Base-by-base conservation (phyloP, 2,113 vertebrate species). In the Megatriorchis doriae region DNA sequence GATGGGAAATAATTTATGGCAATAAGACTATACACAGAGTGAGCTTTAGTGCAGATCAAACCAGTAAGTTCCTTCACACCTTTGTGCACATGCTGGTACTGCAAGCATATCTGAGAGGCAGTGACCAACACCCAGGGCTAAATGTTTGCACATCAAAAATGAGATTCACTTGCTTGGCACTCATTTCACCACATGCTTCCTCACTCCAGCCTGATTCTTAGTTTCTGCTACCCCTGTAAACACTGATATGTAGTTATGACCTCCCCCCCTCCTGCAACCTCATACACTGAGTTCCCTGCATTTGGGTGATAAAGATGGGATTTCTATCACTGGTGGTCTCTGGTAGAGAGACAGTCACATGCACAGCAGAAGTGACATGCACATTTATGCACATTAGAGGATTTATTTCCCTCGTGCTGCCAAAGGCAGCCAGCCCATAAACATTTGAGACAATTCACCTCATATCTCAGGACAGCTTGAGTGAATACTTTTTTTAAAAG, bases 61-160 rank as follows among this genome's bases (percentile, higher is more conserved):
- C 25, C 29, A 61, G 15, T 78, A 81, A n/a, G 20, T 9, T 27
- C 22, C 32, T 59, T 81, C n/a, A 42, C 34, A 61, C 8, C 9
- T 6, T 40, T 50, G 8, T 15, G 4, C 1, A 1, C 2, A 7
- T 0, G 1, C 23, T 20, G 18, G 18, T 65, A 61, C 16, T 23
- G 7, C 52, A 63, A n/a, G 2, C 3, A 23, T 3, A 23, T 21
- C 47, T 10, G 40, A 92, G 29, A 42, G 58, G 43, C 15, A 11
- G 19, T 22, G 38, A 74, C 10, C 58, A 86, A 12, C 23, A 45
- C 7, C 19, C 29, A 61, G 16, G 34, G 26, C 23, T 47, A n/a
- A 58, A 29, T 6, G 2, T 67, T 75, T 62, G 31, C n/a, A 56
- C 19, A 7, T 42, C 36, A 48, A 45, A 92, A 75, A 66, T 25